Base-by-base conservation (phyloP, 1,140 invertebrate species). In the Palaemon carinicauda region DNA sequence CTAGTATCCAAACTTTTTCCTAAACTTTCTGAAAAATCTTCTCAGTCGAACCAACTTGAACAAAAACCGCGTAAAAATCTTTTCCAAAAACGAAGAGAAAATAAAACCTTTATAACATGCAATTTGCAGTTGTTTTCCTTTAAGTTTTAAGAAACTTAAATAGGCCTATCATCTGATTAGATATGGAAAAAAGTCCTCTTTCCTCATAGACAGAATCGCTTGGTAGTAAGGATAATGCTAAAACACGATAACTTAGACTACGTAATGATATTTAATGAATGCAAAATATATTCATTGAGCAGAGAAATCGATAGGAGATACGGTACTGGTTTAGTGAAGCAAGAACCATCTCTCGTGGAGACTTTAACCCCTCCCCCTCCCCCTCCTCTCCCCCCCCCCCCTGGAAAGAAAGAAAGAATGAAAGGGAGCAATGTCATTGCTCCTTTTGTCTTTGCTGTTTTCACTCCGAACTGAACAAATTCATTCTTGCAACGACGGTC, bases 31-130 rank as follows among this genome's bases (percentile, higher is more conserved):
- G 84, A 80, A 86, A 86, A 86, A 86, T 86, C 84, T 86, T 86
- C 84, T 80, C 41, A 86, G 84, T 86, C 84, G 84, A 86, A 77
- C 84, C 84, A 86, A 86, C 77, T 86, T 69, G 84, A 86, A 86
- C 84, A 86, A 86, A 86, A 86, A 86, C 80, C 84, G 84, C 84
- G 84, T 86, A 78, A 86, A 86, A 86, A 86, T 86, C 84, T 86
- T 78, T 80, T 12, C 84, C 77, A 86, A 85, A 86, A 78, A 65
- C 50, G 84, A 74, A 78, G 84, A 80, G 80, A 86, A 86, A 86
- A 80, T 80, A 80, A 78, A 65, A 86, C 77, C 80, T 86, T 78
- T 86, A 80, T 86, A 86, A 86, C 84, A 77, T 73, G 84, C 54
- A 73, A 80, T 52, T 41, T 73, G 77, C 84, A 86, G 80, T 86